Evolutionary conservation across 2,888 invertebrate species (phyloP), one percentile per base, ranked within the genome.

Genomic region (Acanthosepion pharaonis): DNA sequence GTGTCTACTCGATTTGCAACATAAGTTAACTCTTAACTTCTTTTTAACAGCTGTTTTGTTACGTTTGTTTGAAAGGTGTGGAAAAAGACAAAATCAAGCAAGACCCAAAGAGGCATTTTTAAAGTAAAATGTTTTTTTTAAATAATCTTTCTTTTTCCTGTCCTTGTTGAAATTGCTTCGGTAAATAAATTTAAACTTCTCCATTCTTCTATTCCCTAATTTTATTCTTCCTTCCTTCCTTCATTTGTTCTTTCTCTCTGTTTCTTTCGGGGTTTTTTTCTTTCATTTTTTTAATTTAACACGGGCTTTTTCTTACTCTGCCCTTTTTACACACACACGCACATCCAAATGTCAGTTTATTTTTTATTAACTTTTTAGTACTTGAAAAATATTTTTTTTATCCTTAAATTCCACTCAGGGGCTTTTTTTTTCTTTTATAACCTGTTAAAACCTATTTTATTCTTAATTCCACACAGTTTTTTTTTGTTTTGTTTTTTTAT

Each of bases 121-220:
- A 25, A 64, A 64, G 20, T 64, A 23, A 64, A 5, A 51, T 64
- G 8, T 23, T 51, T 59, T 33, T 59, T 55, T 59, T 18, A 55
- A 78, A 78, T 28, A 78, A n/a, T 11, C 15, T 78, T 78, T 78
- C 15, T 9, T 28, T 8, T 23, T 5, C 8, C n/a, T n/a, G 8
- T n/a, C 6, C 1, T n/a, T n/a, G n/a, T n/a, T n/a, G 23, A 8
- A 78, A 18, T 59, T 23, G n/a, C 9, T n/a, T n/a, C 78, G 78
- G n/a, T 78, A n/a, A n/a, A 78, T 78, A n/a, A n/a, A 78, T 78
- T 78, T n/a, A 78, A 78, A 78, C 78, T 78, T 78, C 78, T 33
- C n/a, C 9, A 78, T 78, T 78, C n/a, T 78, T 78, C 78, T 8
- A 15, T n/a, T n/a, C 78, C 78, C 33, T 11, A n/a, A 6, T n/a